Evolutionary conservation across 2,113 vertebrate species (phyloP).

Genomic region (Oryzias woworae): DNA sequence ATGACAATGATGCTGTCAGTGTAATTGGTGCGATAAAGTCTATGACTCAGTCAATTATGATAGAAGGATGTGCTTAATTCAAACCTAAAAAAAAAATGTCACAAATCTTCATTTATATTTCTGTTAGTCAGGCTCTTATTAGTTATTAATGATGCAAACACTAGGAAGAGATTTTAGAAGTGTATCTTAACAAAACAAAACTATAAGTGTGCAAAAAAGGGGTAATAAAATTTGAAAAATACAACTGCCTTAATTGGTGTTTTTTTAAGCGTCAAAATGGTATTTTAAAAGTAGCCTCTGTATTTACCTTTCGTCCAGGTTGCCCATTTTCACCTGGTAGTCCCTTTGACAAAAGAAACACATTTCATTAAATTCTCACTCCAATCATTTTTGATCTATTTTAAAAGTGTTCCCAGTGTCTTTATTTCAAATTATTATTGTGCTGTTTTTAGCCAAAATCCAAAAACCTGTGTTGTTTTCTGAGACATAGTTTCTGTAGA

Average conservation of each 20-base stretch:
- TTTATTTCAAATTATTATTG: too few species aligned
- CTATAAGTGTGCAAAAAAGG: background rate
- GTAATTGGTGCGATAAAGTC: background rate
- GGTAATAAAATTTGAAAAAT: background rate
- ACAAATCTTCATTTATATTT: background rate
- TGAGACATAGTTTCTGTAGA: too few species aligned
- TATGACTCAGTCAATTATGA: slow-evolving; percentile 11
- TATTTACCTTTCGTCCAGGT: slow-evolving; percentile 75
- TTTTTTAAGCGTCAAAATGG: background rate
- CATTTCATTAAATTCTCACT: background rate
- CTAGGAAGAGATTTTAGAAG: background rate
- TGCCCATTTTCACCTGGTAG: slow-evolving; percentile 78
- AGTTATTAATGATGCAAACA: background rate
- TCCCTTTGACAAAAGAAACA: slow-evolving; percentile 61
- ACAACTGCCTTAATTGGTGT: too few species aligned
- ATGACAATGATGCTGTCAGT: slow-evolving; percentile 11
- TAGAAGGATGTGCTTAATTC: background rate
- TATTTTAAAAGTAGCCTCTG: background rate
- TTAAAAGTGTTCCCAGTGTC: background rate
- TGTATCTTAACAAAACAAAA: background rate
- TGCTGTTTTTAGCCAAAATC: too few species aligned
- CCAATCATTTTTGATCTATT: background rate
- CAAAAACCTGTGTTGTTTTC: too few species aligned
- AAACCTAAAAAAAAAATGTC: background rate
- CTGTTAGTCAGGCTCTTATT: background rate